These are phyloP conservation scores for Myiothlypis coronata DNA, from an alignment of 2,797 vertebrate species.

Conservation along the genomic window DNA sequence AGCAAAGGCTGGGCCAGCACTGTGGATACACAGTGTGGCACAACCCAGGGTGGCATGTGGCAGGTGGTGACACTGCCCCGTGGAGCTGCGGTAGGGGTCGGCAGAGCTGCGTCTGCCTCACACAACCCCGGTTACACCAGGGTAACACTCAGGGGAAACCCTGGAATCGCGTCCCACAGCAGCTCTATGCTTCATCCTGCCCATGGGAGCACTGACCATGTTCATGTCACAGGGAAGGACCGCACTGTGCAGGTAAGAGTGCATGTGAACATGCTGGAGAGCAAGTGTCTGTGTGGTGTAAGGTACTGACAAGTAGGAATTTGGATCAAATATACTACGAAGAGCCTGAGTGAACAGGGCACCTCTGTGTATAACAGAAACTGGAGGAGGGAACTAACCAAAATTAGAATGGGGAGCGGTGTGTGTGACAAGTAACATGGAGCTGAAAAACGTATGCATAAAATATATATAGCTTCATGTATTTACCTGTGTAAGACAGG, in stretches of 20 bases:
- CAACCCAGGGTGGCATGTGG: background rate
- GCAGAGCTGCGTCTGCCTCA: background rate
- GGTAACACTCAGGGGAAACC: background rate
- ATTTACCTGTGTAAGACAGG: background rate
- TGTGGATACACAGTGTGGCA: background rate
- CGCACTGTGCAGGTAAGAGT: background rate
- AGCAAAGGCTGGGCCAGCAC: background rate
- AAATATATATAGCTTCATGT: background rate
- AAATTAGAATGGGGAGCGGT: background rate
- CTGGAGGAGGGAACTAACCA: background rate
- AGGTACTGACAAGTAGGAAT: background rate
- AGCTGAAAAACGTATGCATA: background rate
- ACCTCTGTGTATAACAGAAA: background rate
- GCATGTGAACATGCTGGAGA: background rate
- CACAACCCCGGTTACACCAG: rapidly evolving
- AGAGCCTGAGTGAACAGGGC: background rate
- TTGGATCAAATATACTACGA: background rate
- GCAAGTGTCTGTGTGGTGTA: background rate
- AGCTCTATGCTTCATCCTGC: rapidly evolving
- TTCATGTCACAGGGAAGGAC: background rate
- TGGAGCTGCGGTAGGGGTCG: background rate
- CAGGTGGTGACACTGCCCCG: background rate
- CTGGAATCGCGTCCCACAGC: rapidly evolving
- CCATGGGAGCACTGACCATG: background rate
- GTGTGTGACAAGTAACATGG: background rate